phyloP scores from a whole-genome alignment of 2,888 invertebrate species.

The Calameuta filiformis region DNA sequence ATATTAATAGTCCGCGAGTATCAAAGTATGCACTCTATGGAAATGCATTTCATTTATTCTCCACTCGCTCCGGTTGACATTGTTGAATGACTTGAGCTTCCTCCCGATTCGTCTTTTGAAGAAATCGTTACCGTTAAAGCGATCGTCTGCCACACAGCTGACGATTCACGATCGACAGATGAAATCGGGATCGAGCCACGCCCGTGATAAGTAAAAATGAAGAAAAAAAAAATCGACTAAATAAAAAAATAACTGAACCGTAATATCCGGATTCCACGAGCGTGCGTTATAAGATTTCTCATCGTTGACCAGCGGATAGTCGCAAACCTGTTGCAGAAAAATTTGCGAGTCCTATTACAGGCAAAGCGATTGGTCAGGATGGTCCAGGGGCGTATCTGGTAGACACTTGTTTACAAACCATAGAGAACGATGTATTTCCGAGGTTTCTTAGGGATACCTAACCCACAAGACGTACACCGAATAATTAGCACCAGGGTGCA shows the following conservation, averaged over 20 bases:
- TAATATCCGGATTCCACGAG: neutral
- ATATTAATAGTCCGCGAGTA: slow-evolving; percentile 64
- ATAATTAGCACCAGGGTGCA: slow-evolving; percentile 49
- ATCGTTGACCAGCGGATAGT: neutral
- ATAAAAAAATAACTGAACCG: neutral
- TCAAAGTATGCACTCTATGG: slow-evolving; percentile 58
- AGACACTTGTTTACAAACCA: neutral
- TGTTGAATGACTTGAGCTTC: slow-evolving; percentile 56
- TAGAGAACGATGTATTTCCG: neutral
- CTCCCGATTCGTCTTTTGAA: slow-evolving; percentile 10
- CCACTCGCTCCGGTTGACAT: slow-evolving; percentile 51
- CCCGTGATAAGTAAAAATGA: neutral
- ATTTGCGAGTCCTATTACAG: neutral
- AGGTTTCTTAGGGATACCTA: neutral
- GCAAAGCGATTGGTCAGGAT: neutral
- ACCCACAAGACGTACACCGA: slow-evolving; percentile 23
- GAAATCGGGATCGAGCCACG: neutral
- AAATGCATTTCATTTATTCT: slow-evolving; percentile 64
- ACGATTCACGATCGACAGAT: neutral
- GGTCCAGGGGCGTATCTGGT: neutral
- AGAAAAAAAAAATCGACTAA: neutral
- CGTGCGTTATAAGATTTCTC: neutral
- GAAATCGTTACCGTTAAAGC: slow-evolving; percentile 6
- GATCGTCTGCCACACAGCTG: neutral
- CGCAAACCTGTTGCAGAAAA: neutral